Base-by-base conservation (phyloP, 2,888 invertebrate genomes). In the Panzeria rudis region DNA sequence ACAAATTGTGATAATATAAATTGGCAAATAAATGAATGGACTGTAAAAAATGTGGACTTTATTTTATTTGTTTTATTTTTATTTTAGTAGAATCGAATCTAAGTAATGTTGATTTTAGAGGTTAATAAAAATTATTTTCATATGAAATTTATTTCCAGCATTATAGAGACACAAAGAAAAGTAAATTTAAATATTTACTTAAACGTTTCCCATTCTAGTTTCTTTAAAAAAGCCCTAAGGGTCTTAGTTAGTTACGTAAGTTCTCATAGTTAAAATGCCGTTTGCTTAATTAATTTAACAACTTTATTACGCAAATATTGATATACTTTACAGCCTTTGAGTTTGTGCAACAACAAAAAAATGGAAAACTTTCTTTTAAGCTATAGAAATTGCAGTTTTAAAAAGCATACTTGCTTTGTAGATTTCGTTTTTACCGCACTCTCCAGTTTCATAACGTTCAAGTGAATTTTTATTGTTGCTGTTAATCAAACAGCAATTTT, bases 1-100 rank as follows among this genome's bases (percentile, higher is more conserved):
- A 75, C 68, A 81, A 68, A 81, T 75, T 61, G 73, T 32, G 23
- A 75, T 61, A 59, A 75, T 68, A 68, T 81, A 44, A 66, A 56
- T 80, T 80, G 23, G 23, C 35, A 71, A 54, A 71, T 52, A 79
- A 62, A 72, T 64, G 25, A 25, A 1, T 64, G 25, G 25, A 1
- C 11, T 61, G 47, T 35, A 35, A 35, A 35, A 5, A 35, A 5
- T 29, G 2, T 29, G 5, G 29, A 29, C 13, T 4, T 4, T 15
- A 8, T 41, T 15, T 41, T 8, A 15, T 15, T 41, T n/a, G n/a
- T n/a, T n/a, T n/a, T n/a, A n/a, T n/a, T n/a, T n/a, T n/a, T n/a
- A n/a, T n/a, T n/a, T n/a, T 41, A 41, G 41, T 8, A 2, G 41
- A 7, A 15, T 15, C 15, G 15, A 41, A n/a, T 25, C 4, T 25